Evolutionary conservation across 2,113 vertebrate species (phyloP).

Genomic region (Mustelus asterias): DNA sequence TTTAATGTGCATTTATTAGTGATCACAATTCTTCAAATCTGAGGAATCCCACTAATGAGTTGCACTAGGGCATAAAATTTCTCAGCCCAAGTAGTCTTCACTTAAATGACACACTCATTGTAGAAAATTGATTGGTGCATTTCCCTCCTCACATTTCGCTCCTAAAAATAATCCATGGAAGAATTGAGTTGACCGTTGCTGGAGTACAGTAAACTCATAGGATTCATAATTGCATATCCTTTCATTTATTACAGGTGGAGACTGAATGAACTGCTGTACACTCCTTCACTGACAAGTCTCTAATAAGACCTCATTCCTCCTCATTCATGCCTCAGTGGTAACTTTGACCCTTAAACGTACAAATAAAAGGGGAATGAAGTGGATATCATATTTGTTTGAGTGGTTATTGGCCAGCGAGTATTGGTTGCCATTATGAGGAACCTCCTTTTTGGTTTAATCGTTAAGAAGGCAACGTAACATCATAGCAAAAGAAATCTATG

Average conservation of each 20-base stretch:
- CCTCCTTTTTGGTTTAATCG: not conserved
- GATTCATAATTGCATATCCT: conserved; percentile 21
- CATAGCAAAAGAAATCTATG: not conserved
- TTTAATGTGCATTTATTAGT: not conserved
- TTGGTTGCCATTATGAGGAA: not conserved
- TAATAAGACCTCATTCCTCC: conserved; percentile 1
- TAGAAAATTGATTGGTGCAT: not conserved
- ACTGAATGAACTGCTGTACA: not conserved
- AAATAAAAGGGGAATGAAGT: conserved; percentile 21
- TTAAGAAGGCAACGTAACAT: not conserved
- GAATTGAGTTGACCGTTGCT: not conserved
- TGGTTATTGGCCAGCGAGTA: conserved; percentile 12
- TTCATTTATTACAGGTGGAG: conserved; percentile 30
- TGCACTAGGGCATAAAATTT: not conserved
- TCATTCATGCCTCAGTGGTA: not conserved
- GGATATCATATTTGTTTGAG: conserved; percentile 19
- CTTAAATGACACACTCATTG: not conserved
- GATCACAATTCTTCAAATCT: not conserved
- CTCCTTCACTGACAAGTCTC: conserved; percentile 23
- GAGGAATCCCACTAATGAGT: not conserved
- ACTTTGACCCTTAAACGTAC: not conserved
- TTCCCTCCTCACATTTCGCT: not conserved
- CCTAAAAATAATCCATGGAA: not conserved
- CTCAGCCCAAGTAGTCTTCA: not conserved
- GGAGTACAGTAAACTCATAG: not conserved